Conservation (phyloP, 2,888 invertebrate genomes). For the Acronicta aceris region DNA sequence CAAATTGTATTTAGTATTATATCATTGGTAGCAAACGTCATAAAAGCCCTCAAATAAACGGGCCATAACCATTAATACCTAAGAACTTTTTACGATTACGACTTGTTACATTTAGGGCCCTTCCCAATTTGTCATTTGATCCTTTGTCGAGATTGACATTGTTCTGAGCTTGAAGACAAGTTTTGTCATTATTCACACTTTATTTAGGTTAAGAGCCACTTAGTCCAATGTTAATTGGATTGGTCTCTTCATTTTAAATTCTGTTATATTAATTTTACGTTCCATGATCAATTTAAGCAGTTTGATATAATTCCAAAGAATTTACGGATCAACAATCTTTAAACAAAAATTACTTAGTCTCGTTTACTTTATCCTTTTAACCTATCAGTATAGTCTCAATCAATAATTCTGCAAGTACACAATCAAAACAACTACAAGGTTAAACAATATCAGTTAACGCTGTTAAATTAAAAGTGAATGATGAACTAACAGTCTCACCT, state of each 20-base stretch:
- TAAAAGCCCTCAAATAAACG: slow-evolving; percentile 53
- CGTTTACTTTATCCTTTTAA: too few relatives aligned
- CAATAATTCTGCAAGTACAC: slow-evolving; percentile 37
- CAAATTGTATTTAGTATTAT: slow-evolving; percentile 32
- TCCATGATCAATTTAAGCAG: neutral
- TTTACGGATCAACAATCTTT: neutral
- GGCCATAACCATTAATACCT: slow-evolving; percentile 51
- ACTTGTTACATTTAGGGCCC: slow-evolving; percentile 45
- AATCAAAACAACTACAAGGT: slow-evolving; percentile 36
- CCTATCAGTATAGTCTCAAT: neutral
- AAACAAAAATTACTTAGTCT: too few relatives aligned
- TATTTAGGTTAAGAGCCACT: slow-evolving; percentile 6
- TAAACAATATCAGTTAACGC: slow-evolving; percentile 15
- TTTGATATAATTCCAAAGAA: neutral
- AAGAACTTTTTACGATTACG: slow-evolving; percentile 55
- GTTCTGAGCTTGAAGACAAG: slow-evolving; percentile 11
- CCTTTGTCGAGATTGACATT: slow-evolving; percentile 10
- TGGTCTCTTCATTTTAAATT: neutral
- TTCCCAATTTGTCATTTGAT: slow-evolving; percentile 36
- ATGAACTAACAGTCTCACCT: slow-evolving; percentile 33
- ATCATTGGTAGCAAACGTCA: slow-evolving; percentile 24
- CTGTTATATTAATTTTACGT: neutral
- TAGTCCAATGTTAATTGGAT: neutral
- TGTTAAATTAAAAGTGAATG: slow-evolving; percentile 39
- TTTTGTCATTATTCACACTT: slow-evolving; percentile 8